These are phyloP conservation scores for Gymnopithys bicolor DNA, from an alignment of 2,797 vertebrate genomes.

Conservation along the genomic window DNA sequence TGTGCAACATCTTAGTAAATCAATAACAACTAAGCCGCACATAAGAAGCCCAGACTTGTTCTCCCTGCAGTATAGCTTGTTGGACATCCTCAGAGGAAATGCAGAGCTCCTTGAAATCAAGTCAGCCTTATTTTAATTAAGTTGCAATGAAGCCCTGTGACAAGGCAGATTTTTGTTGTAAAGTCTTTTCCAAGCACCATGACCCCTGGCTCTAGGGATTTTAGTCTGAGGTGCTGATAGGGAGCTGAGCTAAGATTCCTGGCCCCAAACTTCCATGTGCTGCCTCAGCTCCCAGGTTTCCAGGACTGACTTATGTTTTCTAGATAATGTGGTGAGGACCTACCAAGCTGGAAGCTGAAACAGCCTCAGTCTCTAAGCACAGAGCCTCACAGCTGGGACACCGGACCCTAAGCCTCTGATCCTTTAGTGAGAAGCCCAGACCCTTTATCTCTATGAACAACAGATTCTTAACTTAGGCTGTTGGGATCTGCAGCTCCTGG, in stretches of 20 bases:
- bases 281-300: neutral
- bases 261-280: neutral
- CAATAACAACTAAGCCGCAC: neutral
- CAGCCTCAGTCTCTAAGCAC: neutral
- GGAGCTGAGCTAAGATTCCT: neutral
- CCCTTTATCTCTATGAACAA: neutral
- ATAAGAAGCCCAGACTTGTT: neutral
- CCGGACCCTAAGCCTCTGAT: neutral
- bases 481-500: neutral
- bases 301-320: neutral
- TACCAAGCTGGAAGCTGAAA: neutral
- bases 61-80: neutral
- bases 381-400: neutral
- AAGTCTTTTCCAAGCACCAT: neutral
- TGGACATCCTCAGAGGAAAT: neutral
- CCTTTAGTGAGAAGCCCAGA: neutral
- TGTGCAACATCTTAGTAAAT: neutral
- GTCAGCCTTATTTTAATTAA: neutral
- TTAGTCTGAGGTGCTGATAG: neutral
- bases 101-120: neutral
- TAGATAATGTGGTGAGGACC: neutral
- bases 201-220: neutral
- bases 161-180: neutral
- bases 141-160: neutral
- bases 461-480: neutral